These are phyloP conservation scores for Festucalex cinctus DNA, from an alignment of 2,113 vertebrate species.

Conservation along the genomic window DNA sequence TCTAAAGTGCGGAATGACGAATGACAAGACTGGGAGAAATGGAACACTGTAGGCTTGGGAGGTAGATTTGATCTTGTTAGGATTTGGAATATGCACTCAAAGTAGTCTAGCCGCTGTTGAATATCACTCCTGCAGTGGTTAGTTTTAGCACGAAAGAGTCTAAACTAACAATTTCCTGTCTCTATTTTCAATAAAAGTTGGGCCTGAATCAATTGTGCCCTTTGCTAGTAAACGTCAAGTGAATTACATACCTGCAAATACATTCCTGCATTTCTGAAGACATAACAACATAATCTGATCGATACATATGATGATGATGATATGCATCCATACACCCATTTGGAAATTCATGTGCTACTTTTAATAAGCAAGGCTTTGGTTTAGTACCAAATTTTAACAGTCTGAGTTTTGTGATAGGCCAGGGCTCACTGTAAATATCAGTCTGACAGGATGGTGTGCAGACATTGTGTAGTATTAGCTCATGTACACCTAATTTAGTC, in stretches of 20 bases:
- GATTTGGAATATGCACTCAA: background rate
- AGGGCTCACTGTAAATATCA: slow-evolving; percentile 11
- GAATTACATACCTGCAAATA: too few species aligned
- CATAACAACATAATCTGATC: too few species aligned
- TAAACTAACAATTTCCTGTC: too few species aligned
- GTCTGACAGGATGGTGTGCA: slow-evolving; percentile 35
- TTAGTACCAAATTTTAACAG: background rate
- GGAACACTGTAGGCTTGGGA: background rate
- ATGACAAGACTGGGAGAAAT: slow-evolving; percentile 22
- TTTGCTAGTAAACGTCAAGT: too few species aligned
- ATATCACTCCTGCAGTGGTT: background rate
- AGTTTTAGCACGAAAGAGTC: too few species aligned
- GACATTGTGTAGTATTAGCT: slow-evolving; percentile 13
- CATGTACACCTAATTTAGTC: slow-evolving; percentile 57
- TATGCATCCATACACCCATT: background rate
- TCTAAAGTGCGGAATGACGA: slow-evolving; percentile 38
- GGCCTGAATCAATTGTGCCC: too few species aligned
- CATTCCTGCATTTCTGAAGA: too few species aligned
- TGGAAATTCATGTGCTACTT: background rate
- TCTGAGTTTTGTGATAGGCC: background rate
- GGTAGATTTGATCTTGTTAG: background rate
- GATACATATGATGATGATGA: background rate
- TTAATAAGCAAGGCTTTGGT: background rate
- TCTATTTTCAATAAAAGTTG: too few species aligned
- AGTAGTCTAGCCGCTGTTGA: background rate